Base-by-base conservation (phyloP, 2,888 invertebrate genomes). In the Herminia tarsipennalis region DNA sequence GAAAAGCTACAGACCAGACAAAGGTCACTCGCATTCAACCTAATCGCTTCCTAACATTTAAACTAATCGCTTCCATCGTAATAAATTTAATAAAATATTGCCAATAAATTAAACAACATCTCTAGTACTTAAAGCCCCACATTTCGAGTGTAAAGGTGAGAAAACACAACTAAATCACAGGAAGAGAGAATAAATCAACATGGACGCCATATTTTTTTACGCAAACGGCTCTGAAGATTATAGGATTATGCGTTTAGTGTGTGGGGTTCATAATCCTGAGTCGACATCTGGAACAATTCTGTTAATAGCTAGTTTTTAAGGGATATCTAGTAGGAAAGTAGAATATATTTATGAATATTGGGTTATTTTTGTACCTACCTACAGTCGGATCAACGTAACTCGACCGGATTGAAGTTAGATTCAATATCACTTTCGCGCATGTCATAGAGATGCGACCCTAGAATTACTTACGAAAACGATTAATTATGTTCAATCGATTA, bases 131-230 rank as follows among this genome's bases (percentile, higher is more conserved):
- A 38, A 16, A 21, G 2, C 39, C 40, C 27, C 33, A 20, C 10
- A 17, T 33, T 17, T 9, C 9, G 1, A 34, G 43, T 41, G 21
- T 53, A 64, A 67, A 70, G 73, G 70, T 73, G 70, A 56, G 62
- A 52, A 67, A 72, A 73, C 66, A 72, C 16, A 14, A 27, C 47
- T 72, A 70, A 65, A 67, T 73, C 64, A 66, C 61, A 62, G 73
- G 70, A 72, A 65, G 43, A 38, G 33, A 21, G 9, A n/a, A 69
- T 69, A 51, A 55, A 62, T 73, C 57, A 69, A 17, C 5, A 3
- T 34, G 46, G 34, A 44, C 25, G 35, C 47, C 43, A 41, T 52
- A 47, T 43, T 59, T 69, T 54, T 60, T 67, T 60, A 56, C 33
- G 18, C 20, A 16, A 43, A 37, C 46, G 30, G 53, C 45, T 51